Conservation (phyloP, 1,140 invertebrate species). For the Cydia pomonella region DNA sequence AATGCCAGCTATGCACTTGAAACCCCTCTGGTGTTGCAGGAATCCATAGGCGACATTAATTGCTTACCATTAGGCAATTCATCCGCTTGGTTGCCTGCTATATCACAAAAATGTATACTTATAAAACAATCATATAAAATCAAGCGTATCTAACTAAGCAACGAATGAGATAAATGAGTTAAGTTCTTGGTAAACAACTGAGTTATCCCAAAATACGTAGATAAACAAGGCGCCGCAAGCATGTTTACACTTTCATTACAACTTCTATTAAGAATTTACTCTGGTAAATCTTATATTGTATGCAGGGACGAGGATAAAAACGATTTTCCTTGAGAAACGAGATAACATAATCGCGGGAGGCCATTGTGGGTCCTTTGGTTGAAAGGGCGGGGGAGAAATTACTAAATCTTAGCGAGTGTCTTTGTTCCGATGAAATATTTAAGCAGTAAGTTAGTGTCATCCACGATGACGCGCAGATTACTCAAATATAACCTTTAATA, state of each 20-base stretch:
- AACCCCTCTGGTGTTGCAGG: no score
- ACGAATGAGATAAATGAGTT: neutral
- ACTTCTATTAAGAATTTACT: constrained; percentile 8
- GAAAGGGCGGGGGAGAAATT: constrained; percentile 1
- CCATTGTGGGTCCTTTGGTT: neutral
- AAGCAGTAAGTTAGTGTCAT: neutral
- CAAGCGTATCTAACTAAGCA: no score
- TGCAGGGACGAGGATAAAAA: constrained; percentile 23
- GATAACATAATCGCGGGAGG: constrained; percentile 30
- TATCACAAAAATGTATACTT: no score
- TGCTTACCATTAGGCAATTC: no score
- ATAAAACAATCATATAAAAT: no score
- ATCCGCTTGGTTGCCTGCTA: no score
- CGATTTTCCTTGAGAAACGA: constrained; percentile 27
- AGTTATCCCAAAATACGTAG: neutral
- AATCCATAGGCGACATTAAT: no score
- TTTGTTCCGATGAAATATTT: neutral
- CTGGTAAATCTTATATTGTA: constrained; percentile 14
- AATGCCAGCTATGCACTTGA: no score
- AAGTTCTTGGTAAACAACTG: neutral
- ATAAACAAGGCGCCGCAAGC: neutral
- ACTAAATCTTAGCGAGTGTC: constrained; percentile 16
- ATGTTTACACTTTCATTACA: constrained; percentile 1
- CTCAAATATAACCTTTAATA: no score
- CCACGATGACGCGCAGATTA: no score